Conservation (phyloP, 2,888 invertebrate species). For the Vesta saturnalis region DNA sequence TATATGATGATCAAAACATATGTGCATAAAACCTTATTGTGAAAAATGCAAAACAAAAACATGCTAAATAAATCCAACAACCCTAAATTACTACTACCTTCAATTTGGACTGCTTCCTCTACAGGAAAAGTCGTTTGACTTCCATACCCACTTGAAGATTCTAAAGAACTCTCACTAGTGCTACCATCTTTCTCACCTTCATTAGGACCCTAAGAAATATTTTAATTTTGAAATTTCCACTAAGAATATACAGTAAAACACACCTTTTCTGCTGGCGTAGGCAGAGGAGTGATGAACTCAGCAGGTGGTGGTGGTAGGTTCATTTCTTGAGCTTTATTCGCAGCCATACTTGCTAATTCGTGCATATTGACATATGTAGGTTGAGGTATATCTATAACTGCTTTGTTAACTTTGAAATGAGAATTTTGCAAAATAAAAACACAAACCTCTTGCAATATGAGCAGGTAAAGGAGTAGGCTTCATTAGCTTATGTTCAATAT, state of each 20-base stretch:
- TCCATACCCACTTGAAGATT: slow-evolving; percentile 81
- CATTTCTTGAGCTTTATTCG: slow-evolving; percentile 74
- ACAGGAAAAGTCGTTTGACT: slow-evolving; percentile 78
- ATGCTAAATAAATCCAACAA: not conserved
- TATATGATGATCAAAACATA: not conserved
- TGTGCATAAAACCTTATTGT: not conserved
- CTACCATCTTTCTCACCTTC: slow-evolving; percentile 66
- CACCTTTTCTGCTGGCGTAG: slow-evolving; percentile 65
- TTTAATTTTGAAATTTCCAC: not conserved
- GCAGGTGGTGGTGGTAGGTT: slow-evolving; percentile 69
- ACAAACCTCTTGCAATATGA: slow-evolving; percentile 78
- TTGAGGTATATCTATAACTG: slow-evolving; percentile 68
- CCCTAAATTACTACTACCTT: slow-evolving; percentile 59
- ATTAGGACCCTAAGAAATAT: slow-evolving; percentile 43
- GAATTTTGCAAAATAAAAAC: slow-evolving; percentile 21
- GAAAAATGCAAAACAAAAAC: not conserved
- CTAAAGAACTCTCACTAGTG: slow-evolving; percentile 78
- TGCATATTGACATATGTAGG: slow-evolving; percentile 94
- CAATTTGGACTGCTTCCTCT: slow-evolving; percentile 61
- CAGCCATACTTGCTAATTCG: slow-evolving; percentile 85
- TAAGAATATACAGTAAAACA: not conserved
- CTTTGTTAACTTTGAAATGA: not conserved
- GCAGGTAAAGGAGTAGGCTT: slow-evolving; percentile 78
- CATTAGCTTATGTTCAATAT: slow-evolving; percentile 66
- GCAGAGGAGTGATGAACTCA: slow-evolving; percentile 57